Evolutionary conservation across 2,113 vertebrate genomes (phyloP), one percentile per base, ranked within the genome.

Genomic region (Gymnobelideus leadbeateri): DNA sequence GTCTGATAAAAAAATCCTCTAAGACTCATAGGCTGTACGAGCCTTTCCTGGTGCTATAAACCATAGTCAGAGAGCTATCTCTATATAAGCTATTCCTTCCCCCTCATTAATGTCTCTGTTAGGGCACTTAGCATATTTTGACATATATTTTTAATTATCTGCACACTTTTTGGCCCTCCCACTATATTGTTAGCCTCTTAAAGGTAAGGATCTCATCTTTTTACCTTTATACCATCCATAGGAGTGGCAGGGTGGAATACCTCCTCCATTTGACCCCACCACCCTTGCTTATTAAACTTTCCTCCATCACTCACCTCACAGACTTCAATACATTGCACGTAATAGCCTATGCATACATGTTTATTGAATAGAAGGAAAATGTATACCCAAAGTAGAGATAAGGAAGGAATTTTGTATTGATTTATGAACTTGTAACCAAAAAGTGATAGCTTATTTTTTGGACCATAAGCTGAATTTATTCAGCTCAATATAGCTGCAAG

Each of bases 371-470:
- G 37, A 77, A 3, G 51, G 31, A 92, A 51, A 77, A 7, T 61
- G 23, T 68, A 77, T 54, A 26, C 50, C 52, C 47, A 43, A n/a
- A 91, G 68, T 89, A 90, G 68, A 4, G 51, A 11, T 10, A 10
- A 50, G 21, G 19, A 50, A 89, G 68, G 93, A 89, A 90, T 91
- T 89, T 54, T 31, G 0, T 7, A 14, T 31, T 37, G 53, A 23
- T 43, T 28, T 47, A 8, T 10, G 0, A n/a, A n/a, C 54, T 91
- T 46, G 53, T 46, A 37, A n/a, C 68, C 3, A 12, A 90, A 31
- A 77, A 95, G n/a, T 9, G 37, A 23, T 54, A 92, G 93, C 92
- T 96, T 47, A 10, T 77, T 84, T 96, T 54, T 50, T 14, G 84
- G 49, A 7, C 54, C 43, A 0, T 51, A 89, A 47, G 14, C 47